A percentile compares a stretch with the other conserved stretches of the same genome.
Evolutionary conservation across 1,140 invertebrate species (phyloP).

Genomic region (Drosophila carrolli): DNA sequence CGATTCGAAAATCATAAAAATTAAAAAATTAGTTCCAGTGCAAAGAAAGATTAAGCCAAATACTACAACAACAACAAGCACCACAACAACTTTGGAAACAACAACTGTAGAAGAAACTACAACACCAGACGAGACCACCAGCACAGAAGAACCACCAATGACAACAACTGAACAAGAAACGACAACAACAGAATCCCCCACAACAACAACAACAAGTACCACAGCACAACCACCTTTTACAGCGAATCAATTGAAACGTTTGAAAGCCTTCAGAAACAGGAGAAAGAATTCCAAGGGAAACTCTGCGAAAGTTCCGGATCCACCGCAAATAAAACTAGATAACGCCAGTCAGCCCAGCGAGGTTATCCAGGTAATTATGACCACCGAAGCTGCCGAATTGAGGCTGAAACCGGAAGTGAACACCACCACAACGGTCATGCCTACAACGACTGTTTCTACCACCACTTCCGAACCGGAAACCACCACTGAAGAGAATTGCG

Average conservation of each 20-base stretch:
- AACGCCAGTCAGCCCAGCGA: conserved; percentile 58
- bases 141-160: not conserved
- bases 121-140: not conserved
- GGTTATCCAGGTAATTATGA: conserved; percentile 47
- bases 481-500: conserved; percentile 29
- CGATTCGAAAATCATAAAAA: conserved; percentile 13
- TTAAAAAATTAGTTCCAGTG: conserved; percentile 6
- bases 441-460: conserved; percentile 5
- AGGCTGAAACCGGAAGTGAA: conserved; percentile 20
- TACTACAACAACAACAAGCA: conserved; percentile 10
- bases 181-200: not conserved
- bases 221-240: not conserved
- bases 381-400: conserved; percentile 24
- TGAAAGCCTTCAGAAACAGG: conserved; percentile 4
- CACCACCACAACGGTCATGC: conserved; percentile 4
- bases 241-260: conserved; percentile 10
- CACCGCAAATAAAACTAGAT: conserved; percentile 57
- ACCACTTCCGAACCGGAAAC: conserved; percentile 34
- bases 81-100: conserved; percentile 15
- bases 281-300: conserved; percentile 5
- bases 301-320: conserved; percentile 48
- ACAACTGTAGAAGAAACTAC: conserved; percentile 10
- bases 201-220: conserved; percentile 1
- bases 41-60: not conserved
- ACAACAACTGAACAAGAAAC: conserved; percentile 10